Conservation (phyloP, 2,888 invertebrate genomes). For the Rhagonycha lutea region DNA sequence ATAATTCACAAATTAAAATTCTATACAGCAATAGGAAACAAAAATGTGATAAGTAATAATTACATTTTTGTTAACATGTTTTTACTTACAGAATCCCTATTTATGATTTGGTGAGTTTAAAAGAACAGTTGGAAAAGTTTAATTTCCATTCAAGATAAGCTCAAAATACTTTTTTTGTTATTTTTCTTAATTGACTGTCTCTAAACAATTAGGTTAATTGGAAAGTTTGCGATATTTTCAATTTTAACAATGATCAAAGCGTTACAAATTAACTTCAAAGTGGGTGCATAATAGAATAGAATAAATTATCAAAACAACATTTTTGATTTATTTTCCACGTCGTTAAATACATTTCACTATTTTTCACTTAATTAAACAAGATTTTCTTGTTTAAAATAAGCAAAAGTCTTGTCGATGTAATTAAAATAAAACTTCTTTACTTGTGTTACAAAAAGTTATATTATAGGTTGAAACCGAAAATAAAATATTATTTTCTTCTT, state of each 20-base stretch:
- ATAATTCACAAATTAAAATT: not conserved
- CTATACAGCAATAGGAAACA: too few relatives aligned
- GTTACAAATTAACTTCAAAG: not conserved
- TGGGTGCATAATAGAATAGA: not conserved
- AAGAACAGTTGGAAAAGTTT: too few relatives aligned
- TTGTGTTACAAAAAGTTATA: not conserved
- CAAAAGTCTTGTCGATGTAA: not conserved
- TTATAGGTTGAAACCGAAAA: not conserved
- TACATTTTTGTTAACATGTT: too few relatives aligned
- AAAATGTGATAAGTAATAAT: too few relatives aligned
- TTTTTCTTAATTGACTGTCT: not conserved
- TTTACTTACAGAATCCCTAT: too few relatives aligned
- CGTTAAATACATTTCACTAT: not conserved
- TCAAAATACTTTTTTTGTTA: not conserved
- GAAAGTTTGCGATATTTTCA: not conserved
- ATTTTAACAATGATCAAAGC: not conserved
- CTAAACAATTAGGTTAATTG: not conserved
- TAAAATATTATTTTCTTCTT: not conserved
- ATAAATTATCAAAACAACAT: not conserved
- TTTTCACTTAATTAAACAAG: not conserved
- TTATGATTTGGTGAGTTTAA: too few relatives aligned
- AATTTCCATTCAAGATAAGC: too few relatives aligned
- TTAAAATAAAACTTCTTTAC: not conserved
- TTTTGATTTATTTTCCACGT: not conserved
- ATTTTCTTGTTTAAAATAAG: not conserved